Conservation (phyloP, 2,113 vertebrate genomes). For the Deroptyus accipitrinus region DNA sequence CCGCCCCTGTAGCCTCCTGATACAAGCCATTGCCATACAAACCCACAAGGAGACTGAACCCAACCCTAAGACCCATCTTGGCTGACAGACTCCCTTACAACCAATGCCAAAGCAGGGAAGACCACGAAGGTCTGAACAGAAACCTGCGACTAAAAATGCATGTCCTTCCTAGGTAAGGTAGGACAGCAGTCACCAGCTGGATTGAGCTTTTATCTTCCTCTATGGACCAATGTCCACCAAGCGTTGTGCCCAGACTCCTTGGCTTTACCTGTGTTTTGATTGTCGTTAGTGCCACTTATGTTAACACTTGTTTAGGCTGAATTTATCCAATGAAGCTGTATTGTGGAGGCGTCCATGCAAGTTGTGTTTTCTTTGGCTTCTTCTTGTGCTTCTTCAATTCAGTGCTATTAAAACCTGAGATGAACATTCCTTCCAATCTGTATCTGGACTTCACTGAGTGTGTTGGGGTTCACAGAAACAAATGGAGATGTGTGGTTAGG, state of each 20-base stretch:
- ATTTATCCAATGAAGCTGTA: background rate
- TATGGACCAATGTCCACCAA: background rate
- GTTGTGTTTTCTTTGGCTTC: background rate
- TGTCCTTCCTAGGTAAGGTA: background rate
- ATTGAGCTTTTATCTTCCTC: background rate
- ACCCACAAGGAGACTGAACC: background rate
- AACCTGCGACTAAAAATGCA: fast-evolving
- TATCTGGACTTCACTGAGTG: background rate
- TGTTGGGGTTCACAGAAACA: background rate
- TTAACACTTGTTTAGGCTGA: background rate
- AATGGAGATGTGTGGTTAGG: fast-evolving
- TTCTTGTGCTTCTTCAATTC: background rate
- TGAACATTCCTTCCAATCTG: background rate
- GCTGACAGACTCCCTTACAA: background rate
- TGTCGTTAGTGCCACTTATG: fast-evolving
- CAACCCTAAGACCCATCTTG: fast-evolving
- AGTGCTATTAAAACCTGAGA: background rate
- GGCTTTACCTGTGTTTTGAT: background rate
- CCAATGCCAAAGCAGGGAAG: background rate
- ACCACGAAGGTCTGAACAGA: background rate
- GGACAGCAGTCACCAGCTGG: background rate
- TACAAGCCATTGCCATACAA: background rate
- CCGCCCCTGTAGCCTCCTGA: background rate
- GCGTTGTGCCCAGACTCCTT: fast-evolving
- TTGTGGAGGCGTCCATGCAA: background rate